Evolutionary conservation across 2,888 invertebrate genomes (phyloP).

Genomic region (Amiota mariae): DNA sequence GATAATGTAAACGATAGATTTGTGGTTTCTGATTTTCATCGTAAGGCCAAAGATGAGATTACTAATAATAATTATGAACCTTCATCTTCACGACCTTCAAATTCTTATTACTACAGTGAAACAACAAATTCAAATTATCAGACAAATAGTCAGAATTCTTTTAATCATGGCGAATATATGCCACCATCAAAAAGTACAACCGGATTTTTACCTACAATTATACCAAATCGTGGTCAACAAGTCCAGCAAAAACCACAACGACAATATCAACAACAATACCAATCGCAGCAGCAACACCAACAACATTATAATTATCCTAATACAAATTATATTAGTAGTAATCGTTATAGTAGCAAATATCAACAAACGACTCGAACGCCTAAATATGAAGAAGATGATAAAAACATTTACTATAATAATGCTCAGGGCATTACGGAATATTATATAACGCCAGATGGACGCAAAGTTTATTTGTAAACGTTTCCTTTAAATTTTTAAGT

Average conservation of each 20-base stretch:
- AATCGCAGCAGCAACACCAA: constrained; percentile 23
- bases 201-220: constrained; percentile 36
- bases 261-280: constrained; percentile 27
- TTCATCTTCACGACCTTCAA: not conserved
- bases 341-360: constrained; percentile 56
- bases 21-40: constrained; percentile 55
- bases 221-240: constrained; percentile 36
- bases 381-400: constrained; percentile 55
- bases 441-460: constrained; percentile 67
- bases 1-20: constrained; percentile 51
- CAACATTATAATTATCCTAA: constrained; percentile 57
- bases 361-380: constrained; percentile 45
- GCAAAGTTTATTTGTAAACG: constrained; percentile 62
- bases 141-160: constrained; percentile 33
- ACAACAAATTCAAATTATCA: constrained; percentile 32
- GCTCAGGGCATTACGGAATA: constrained; percentile 68
- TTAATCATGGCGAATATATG: constrained; percentile 55
- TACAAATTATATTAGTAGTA: constrained; percentile 55
- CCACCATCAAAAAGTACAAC: constrained; percentile 36
- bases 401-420: constrained; percentile 71
- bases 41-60: constrained; percentile 36
- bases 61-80: not conserved
- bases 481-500: constrained; percentile 42
- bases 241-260: constrained; percentile 29
- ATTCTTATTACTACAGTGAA: constrained; percentile 48